Conservation (phyloP, 2,113 vertebrate genomes). For the Coryphaenoides rupestris region DNA sequence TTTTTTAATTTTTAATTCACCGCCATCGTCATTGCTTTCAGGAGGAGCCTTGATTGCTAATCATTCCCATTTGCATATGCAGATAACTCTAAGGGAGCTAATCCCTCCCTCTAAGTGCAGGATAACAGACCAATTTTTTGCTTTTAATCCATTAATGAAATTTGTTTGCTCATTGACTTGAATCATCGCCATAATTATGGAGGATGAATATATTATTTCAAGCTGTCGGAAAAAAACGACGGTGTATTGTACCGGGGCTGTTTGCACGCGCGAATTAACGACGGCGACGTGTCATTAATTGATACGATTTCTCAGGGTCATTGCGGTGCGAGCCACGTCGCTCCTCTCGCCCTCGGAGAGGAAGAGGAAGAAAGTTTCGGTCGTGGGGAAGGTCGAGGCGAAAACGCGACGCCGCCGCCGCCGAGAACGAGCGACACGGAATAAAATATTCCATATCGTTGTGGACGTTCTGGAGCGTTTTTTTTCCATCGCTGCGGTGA, state of each 20-base stretch:
- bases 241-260: constrained; percentile 59
- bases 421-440: too few relatives aligned
- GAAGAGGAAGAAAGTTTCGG: too few relatives aligned
- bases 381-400: too few relatives aligned
- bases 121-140: constrained; percentile 73
- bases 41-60: constrained; percentile 69
- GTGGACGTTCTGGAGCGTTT: too few relatives aligned
- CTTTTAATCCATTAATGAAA: constrained; percentile 78
- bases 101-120: constrained; percentile 72
- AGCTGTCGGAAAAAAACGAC: constrained; percentile 66
- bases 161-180: constrained; percentile 79
- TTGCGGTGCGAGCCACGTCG: constrained; percentile 44
- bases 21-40: constrained; percentile 62
- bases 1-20: constrained; percentile 17
- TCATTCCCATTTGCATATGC: constrained; percentile 74
- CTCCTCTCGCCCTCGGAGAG: too few relatives aligned
- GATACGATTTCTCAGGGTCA: constrained; percentile 63
- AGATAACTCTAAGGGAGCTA: constrained; percentile 75
- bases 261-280: constrained; percentile 74
- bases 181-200: constrained; percentile 76
- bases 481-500: constrained; percentile 11
- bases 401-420: too few relatives aligned
- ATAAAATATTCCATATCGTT: too few relatives aligned
- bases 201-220: constrained; percentile 71
- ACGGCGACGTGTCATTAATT: constrained; percentile 74